Evolutionary conservation across 37 sponge, comb jelly and placozoan genomes (phyloP).

Genomic region (Oopsacas minuta): DNA sequence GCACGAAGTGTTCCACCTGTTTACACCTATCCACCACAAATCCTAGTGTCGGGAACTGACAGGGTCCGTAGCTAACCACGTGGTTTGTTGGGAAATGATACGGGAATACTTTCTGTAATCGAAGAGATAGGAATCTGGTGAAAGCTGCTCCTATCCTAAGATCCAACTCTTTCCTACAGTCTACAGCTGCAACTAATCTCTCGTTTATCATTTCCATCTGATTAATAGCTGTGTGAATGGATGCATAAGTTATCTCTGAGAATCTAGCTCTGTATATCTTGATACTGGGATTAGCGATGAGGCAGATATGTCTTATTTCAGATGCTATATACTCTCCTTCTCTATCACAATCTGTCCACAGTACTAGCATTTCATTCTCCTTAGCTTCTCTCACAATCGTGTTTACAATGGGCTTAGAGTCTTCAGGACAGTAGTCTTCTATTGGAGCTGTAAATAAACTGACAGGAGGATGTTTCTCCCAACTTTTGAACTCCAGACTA

Average conservation of each 20-base stretch:
- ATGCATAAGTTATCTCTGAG: slow-evolving; percentile 79
- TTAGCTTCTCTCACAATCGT: slow-evolving; percentile 68
- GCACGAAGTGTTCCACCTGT: slow-evolving; percentile 65
- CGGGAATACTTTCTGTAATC: slow-evolving; percentile 51
- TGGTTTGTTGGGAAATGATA: slow-evolving; percentile 49
- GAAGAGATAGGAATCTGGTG: slow-evolving; percentile 85
- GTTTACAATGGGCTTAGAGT: slow-evolving; percentile 13
- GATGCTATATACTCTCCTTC: slow-evolving; percentile 93
- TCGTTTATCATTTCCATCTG: slow-evolving; percentile 44
- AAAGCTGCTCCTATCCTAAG: slow-evolving; percentile 94
- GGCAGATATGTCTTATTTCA: slow-evolving; percentile 71
- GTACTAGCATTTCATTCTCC: slow-evolving; percentile 49
- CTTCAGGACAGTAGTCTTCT: neutral
- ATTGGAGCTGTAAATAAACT: neutral
- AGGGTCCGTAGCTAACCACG: slow-evolving; percentile 89
- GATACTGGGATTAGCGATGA: slow-evolving; percentile 43
- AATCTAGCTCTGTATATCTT: slow-evolving; percentile 84
- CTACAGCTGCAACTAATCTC: slow-evolving; percentile 62
- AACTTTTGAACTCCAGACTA: slow-evolving; percentile 41
- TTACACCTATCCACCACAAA: slow-evolving; percentile 98
- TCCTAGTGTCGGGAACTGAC: slow-evolving; percentile 98
- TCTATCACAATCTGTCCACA: slow-evolving; percentile 98
- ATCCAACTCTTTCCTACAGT: slow-evolving; percentile 75
- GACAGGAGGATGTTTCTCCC: slow-evolving; percentile 28
- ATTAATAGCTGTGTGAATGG: slow-evolving; percentile 59